Evolutionary conservation across 2,113 vertebrate genomes (phyloP).

Genomic region (Pangasianodon gigas): DNA sequence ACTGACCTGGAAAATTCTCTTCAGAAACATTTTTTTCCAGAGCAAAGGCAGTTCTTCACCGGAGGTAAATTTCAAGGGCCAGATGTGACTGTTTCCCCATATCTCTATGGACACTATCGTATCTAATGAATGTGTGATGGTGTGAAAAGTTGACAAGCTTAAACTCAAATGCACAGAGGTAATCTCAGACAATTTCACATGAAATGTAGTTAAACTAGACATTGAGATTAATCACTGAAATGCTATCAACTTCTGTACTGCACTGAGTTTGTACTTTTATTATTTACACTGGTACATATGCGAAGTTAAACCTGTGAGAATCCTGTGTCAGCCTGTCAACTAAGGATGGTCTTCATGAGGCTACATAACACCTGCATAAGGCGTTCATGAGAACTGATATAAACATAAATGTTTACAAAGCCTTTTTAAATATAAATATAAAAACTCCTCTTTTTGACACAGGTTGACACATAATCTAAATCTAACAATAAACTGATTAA

Average conservation of each 20-base stretch:
- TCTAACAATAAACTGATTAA: too few species aligned
- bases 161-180: background rate
- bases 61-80: background rate
- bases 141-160: background rate
- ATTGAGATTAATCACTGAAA: background rate
- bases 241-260: too few species aligned
- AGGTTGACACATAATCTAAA: background rate
- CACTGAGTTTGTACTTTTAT: too few species aligned
- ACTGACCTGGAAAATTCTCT: conserved; percentile 59
- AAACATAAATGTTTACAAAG: too few species aligned
- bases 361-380: too few species aligned
- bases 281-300: too few species aligned
- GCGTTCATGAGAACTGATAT: too few species aligned
- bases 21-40: conserved; percentile 35
- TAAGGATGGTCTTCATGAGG: too few species aligned
- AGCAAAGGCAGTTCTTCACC: background rate
- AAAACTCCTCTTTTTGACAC: background rate
- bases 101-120: background rate
- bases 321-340: background rate
- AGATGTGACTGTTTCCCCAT: background rate
- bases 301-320: background rate
- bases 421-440: background rate
- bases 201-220: background rate
- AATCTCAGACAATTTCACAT: background rate
- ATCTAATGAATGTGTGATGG: background rate